Conservation (phyloP, 2,797 vertebrate genomes). For the Microctenopoma steveboyesi region DNA sequence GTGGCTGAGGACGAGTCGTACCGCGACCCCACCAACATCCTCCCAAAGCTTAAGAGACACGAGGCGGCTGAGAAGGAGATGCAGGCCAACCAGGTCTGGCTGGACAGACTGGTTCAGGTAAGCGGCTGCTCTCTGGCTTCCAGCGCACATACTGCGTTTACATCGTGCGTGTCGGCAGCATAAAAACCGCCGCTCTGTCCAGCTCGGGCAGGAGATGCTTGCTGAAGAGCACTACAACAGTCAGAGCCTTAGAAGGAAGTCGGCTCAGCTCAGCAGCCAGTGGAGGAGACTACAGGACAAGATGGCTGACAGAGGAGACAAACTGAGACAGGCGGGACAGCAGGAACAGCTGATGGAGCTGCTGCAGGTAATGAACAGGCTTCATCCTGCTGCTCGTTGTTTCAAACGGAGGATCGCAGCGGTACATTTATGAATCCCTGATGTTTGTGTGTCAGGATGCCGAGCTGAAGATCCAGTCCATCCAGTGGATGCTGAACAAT, state of each 20-base stretch:
- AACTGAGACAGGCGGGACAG: constrained; percentile 87
- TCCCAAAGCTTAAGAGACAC: constrained; percentile 86
- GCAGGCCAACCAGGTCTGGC: constrained; percentile 83
- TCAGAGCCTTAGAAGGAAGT: constrained; percentile 78
- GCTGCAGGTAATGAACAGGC: constrained; percentile 71
- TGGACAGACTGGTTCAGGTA: constrained; percentile 85
- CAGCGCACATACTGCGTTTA: neutral
- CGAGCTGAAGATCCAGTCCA: constrained; percentile 87
- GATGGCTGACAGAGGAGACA: constrained; percentile 87
- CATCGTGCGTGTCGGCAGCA: too few species aligned
- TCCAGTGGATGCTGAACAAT: constrained; percentile 85
- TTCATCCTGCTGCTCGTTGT: too few species aligned
- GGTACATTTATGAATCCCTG: neutral
- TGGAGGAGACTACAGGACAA: constrained; percentile 86
- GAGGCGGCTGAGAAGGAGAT: constrained; percentile 87
- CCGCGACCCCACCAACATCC: constrained; percentile 83
- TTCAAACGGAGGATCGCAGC: too few species aligned
- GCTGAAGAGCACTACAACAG: constrained; percentile 74
- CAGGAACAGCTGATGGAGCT: constrained; percentile 91
- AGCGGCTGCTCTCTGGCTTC: constrained; percentile 11
- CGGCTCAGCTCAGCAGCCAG: constrained; percentile 76
- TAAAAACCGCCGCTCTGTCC: neutral
- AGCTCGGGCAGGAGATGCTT: constrained; percentile 86
- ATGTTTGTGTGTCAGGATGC: constrained; percentile 82
- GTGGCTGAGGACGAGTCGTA: constrained; percentile 86